Evolutionary conservation across 2,113 vertebrate genomes (phyloP).

Genomic region (Egretta garzetta): DNA sequence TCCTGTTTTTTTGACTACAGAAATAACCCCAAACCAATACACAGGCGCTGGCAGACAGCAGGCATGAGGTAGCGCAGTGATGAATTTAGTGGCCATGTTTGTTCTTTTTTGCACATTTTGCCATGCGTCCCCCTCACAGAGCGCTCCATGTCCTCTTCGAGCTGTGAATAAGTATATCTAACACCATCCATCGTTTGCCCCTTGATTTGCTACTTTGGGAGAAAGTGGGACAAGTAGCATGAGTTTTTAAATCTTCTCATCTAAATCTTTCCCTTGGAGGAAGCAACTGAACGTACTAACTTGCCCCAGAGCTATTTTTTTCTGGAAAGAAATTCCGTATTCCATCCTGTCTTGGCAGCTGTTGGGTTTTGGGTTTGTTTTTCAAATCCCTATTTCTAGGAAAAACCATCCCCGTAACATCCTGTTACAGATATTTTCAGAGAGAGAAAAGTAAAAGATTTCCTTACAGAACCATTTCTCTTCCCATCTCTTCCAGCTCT

Average conservation of each 20-base stretch:
- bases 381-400: slow-evolving; percentile 24
- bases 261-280: neutral
- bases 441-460: slow-evolving; percentile 6
- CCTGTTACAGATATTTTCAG: slow-evolving; percentile 24
- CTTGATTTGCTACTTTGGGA: neutral
- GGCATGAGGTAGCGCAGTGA: neutral
- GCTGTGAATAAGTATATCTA: neutral
- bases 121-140: accelerated
- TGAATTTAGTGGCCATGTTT: neutral
- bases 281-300: neutral
- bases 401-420: neutral
- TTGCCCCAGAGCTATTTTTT: neutral
- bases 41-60: neutral
- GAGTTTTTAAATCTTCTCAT: neutral
- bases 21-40: neutral
- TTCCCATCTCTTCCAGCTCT: slow-evolving; percentile 27
- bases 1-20: neutral
- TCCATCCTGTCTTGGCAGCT: neutral
- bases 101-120: neutral
- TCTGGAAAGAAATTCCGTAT: neutral
- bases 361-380: neutral
- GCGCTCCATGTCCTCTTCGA: neutral
- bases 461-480: slow-evolving; percentile 1
- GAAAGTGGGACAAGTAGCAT: neutral
- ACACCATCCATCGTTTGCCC: neutral